These are phyloP conservation scores for Limnephilus auricula DNA, from an alignment of 2,888 invertebrate species.

Conservation along the genomic window DNA sequence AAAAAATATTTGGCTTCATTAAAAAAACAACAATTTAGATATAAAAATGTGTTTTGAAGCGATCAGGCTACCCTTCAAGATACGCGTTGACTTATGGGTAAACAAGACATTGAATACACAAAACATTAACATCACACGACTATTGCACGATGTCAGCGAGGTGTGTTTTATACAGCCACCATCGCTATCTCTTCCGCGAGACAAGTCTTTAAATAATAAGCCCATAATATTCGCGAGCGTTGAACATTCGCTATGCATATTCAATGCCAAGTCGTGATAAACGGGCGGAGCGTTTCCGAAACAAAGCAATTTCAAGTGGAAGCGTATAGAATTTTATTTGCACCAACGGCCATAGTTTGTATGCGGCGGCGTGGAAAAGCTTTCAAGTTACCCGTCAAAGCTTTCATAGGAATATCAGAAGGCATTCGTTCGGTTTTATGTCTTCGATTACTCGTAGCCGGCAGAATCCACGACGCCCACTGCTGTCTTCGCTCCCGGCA, in stretches of 20 bases:
- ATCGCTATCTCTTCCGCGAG: background rate
- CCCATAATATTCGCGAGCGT: background rate
- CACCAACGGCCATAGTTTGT: constrained; percentile 38
- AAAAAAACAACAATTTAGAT: too few relatives aligned
- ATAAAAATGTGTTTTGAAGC: background rate
- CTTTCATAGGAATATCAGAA: constrained; percentile 47
- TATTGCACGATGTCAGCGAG: background rate
- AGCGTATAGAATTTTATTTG: constrained; percentile 25
- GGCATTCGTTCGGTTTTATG: constrained; percentile 43
- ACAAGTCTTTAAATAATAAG: background rate
- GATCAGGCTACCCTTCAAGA: background rate
- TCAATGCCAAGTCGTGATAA: background rate
- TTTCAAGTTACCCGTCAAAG: constrained; percentile 39
- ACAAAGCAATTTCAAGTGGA: constrained; percentile 11
- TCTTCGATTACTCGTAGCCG: constrained; percentile 46
- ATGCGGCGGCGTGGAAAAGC: constrained; percentile 41
- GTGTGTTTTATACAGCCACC: background rate
- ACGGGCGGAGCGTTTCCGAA: background rate
- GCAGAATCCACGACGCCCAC: background rate
- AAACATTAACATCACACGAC: background rate
- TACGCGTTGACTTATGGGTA: background rate
- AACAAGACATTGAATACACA: background rate
- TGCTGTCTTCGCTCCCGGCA: background rate
- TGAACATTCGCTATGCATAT: constrained; percentile 11
- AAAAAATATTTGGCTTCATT: too few relatives aligned